Evolutionary conservation across 1,140 invertebrate genomes (phyloP), one percentile per base, ranked within the genome.

Genomic region (Penaeus indicus): DNA sequence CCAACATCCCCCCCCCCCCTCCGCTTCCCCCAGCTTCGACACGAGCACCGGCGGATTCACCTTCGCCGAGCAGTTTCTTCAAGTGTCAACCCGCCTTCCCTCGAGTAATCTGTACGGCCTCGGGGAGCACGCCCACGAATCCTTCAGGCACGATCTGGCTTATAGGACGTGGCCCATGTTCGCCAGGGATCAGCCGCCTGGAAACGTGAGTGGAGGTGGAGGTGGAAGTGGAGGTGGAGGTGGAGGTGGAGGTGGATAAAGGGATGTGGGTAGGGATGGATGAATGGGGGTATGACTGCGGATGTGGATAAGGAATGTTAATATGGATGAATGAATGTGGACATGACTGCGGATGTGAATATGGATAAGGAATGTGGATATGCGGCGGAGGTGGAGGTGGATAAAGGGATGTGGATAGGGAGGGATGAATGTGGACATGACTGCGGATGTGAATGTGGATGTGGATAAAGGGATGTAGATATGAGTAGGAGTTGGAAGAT

Each of bases 61-160:
- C 10, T 93, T 93, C 85, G 92, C 92, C 8, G 92, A 95, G 86
- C 93, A 95, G 91, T 95, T 94, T 86, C 92, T 95, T n/a, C 94
- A 94, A 91, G 92, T 95, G n/a, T 92, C 93, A 8, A 93, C 93
- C 0, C 85, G 91, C 54, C 90, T 94, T 13, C 92, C 94, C 19
- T 92, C 93, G 16, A 86, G 90, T 8, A 92, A 94, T 88, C 90
- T 95, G 10, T 95, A 94, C 91, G 94, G 94, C 21, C 93, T 95
- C 89, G 94, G 94, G 32, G 94, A 95, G 90, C 89, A 92, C 61
- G 85, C 91, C 10, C 92, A 89, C 22, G 78, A 60, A 32, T 19
- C 42, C 61, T 88, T 92, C 60, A 85, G 91, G 86, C 92, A 93
- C 79, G 91, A 93, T 77, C 91, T 91, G 60, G 69, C 92, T 78